Evolutionary conservation across 2,888 invertebrate genomes (phyloP), one percentile per base, ranked within the genome.

Genomic region (Andrena hattorfiana): DNA sequence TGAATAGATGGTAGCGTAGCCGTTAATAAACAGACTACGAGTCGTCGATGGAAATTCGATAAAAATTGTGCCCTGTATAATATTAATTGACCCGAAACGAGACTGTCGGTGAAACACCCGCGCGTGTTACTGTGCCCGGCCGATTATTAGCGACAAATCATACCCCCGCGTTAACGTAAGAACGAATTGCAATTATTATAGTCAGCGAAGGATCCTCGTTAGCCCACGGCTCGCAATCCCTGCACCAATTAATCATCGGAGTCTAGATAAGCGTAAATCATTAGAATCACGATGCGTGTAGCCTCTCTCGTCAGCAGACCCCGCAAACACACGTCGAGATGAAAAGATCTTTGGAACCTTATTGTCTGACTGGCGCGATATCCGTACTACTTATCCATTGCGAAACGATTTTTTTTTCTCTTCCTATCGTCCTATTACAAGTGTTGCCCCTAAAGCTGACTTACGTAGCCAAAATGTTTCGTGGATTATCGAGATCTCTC

Each of bases 11-110:
- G 20, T 72, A 48, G 83, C 30, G 28, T 77, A 69, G 70, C 67
- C 16, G 42, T 30, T 67, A 51, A 56, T 62, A 79, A 72, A 81
- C 48, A 63, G 76, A 76, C 68, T 77, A 77, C 48, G 70, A 71
- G 59, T 86, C 23, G 60, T 73, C 77, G 68, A 78, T 74, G 67
- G 66, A 69, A 83, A 62, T 74, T 70, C 51, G 66, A 77, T 73
- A 67, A 82, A 88, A 85, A 87, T 88, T 88, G 88, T 87, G 87
- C 89, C 81, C 83, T 78, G 71, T 79, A 78, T 23, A 85, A 70
- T 59, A 59, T 81, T 79, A 84, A 88, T 88, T 88, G 89, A 88
- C 77, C 62, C 59, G 62, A 68, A 84, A 81, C 28, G 51, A 85
- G 76, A 81, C 60, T 67, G 68, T 56, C 13, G 23, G 10, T 20